Base-by-base conservation (phyloP, 2,888 invertebrate species). In the Celastrina argiolus region DNA sequence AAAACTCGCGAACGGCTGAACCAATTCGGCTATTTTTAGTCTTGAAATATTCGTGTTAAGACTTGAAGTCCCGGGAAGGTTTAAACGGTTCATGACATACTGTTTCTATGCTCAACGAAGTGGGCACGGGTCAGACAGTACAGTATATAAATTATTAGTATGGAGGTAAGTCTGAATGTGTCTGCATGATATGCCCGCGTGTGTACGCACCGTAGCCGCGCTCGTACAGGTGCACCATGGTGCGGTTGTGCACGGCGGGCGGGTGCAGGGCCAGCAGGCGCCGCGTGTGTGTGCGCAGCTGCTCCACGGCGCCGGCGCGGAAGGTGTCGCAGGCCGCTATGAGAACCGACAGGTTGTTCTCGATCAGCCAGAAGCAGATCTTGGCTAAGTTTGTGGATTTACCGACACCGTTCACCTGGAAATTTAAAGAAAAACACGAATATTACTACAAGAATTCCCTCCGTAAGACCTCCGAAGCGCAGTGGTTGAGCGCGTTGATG, bases 321-420 rank as follows among this genome's bases (percentile, higher is more conserved):
- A 99, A 99, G 56, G 99, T 99, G 90, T 99, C 99, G 82, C 99
- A 99, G 22, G 99, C 99, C 7, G 99, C 99, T 71, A 99, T 99
- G 78, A 99, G 89, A 41, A 99, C 99, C 41, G 96, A 95, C 82
- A 98, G 94, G 76, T 97, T 96, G 86, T 99, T 99, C 89, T 99
- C 99, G 71, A 99, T 97, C 75, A 99, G 91, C 99, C 99, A 99
- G 90, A 99, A 99, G 78, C 98, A 98, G 74, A 99, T 98, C 94
- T 99, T 99, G 0, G 99, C 99, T 65, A 99, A 91, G 91, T 99
- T 99, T 2, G 99, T 99, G 0, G 98, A 99, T 80, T 99, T 99
- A 65, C 99, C 99, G 0, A 99, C 99, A 16, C 99, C 99, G 85
- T 99, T 99, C 1, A 97, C 88, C 90, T 87, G 71, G 0, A 36